Base-by-base conservation (phyloP, 2,888 invertebrate species). In the Platypus cylindrus region DNA sequence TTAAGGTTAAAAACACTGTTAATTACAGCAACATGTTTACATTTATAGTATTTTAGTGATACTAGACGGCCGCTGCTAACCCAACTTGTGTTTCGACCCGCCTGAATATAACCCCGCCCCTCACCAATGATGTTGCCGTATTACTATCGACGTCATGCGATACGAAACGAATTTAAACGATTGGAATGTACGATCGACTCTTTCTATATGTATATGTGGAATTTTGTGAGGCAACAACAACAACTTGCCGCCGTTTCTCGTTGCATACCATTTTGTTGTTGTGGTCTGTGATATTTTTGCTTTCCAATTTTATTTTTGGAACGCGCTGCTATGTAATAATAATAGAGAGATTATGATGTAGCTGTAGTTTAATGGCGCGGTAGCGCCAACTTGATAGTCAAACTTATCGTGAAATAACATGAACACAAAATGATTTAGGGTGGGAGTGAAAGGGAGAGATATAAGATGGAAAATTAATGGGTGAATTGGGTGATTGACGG, bases 221-320 rank as follows among this genome's bases (percentile, higher is more conserved):
- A n/a, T n/a, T n/a, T n/a, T n/a, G n/a, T n/a, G n/a, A n/a, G n/a
- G n/a, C n/a, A n/a, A n/a, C n/a, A n/a, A n/a, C n/a, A n/a, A n/a
- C n/a, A n/a, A n/a, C n/a, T n/a, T n/a, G n/a, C n/a, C n/a, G n/a
- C n/a, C n/a, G n/a, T n/a, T n/a, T n/a, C n/a, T n/a, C n/a, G n/a
- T 46, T 44, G 51, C 54, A 53, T 55, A 55, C 57, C 57, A 57
- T 57, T 57, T 57, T 57, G 57, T 57, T 55, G 48, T 53, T 49
- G 37, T 42, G 41, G 34, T 29, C 31, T 39, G 33, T 38, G 41
- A n/a, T 15, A 16, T 37, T 37, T 44, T 40, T 40, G 36, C 36
- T 39, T 38, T 38, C 34, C 35, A 34, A 37, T 42, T 44, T 42
- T 42, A 48, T 49, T 50, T 50, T 51, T 43, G 48, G 47, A 32